phyloP scores from a whole-genome alignment of 2,113 vertebrate genomes.

The Xenopus tropicalis region DNA sequence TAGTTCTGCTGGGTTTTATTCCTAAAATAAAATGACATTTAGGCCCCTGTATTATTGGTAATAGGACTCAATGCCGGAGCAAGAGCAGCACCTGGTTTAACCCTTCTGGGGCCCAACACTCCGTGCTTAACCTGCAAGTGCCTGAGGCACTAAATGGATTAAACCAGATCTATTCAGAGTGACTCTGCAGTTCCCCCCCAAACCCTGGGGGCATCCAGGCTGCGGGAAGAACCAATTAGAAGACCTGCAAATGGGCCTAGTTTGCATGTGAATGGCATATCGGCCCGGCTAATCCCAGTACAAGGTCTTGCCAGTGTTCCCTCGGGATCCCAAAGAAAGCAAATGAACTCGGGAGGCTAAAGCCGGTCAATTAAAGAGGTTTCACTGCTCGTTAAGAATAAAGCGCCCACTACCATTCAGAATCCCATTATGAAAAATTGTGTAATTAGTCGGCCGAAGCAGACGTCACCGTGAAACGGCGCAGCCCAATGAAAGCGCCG shows the following conservation, averaged over 20 bases:
- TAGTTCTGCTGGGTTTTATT: too few relatives aligned
- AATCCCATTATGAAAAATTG: constrained; percentile 19
- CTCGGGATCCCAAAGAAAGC: constrained; percentile 19
- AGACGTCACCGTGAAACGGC: neutral
- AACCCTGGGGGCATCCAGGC: constrained; percentile 32
- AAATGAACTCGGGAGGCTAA: constrained; percentile 11
- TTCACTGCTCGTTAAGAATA: constrained; percentile 16
- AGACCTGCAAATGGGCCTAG: constrained; percentile 8
- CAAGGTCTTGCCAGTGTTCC: constrained; percentile 8
- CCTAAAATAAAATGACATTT: too few relatives aligned
- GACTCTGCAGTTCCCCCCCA: neutral
- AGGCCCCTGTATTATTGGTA: too few relatives aligned
- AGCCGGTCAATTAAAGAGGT: constrained; percentile 31
- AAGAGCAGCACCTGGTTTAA: too few relatives aligned
- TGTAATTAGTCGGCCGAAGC: constrained; percentile 32
- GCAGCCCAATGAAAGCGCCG: neutral
- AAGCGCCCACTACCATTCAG: constrained; percentile 7
- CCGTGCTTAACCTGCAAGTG: neutral
- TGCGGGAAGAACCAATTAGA: constrained; percentile 39
- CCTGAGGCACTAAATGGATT: constrained; percentile 38
- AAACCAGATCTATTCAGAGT: neutral
- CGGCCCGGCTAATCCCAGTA: constrained; percentile 22
- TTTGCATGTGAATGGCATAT: constrained; percentile 42
- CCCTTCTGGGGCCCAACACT: too few relatives aligned
- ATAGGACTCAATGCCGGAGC: too few relatives aligned